Conservation (phyloP, 2,888 invertebrate species). For the Ochropacha duplaris region DNA sequence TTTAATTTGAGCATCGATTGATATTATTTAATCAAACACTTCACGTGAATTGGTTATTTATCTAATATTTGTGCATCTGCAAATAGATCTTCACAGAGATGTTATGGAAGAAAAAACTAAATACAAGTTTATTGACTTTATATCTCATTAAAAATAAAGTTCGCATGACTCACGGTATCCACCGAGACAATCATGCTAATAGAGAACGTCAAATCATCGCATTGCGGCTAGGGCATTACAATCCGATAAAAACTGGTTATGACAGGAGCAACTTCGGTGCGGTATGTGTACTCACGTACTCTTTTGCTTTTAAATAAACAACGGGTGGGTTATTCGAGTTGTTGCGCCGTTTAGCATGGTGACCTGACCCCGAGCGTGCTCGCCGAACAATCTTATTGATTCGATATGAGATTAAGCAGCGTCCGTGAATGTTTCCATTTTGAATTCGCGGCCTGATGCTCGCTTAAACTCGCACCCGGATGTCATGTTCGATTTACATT, state of each 20-base stretch:
- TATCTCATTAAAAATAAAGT: conserved; percentile 52
- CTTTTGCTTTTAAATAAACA: conserved; percentile 34
- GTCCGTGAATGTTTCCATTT: conserved; percentile 73
- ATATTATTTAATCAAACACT: not conserved
- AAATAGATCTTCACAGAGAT: conserved; percentile 17
- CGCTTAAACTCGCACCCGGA: conserved; percentile 76
- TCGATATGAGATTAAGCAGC: conserved; percentile 70
- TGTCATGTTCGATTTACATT: conserved; percentile 74
- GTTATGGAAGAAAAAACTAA: conserved; percentile 32
- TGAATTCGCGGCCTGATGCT: conserved; percentile 62
- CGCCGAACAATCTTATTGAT: conserved; percentile 70
- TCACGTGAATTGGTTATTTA: no score
- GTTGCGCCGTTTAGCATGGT: conserved; percentile 69
- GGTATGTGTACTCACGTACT: conserved; percentile 45
- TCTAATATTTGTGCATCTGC: conserved; percentile 14
- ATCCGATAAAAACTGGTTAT: conserved; percentile 40
- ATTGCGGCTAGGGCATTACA: conserved; percentile 34
- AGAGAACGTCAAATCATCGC: conserved; percentile 36
- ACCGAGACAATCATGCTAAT: conserved; percentile 39
- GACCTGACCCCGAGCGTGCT: conserved; percentile 67
- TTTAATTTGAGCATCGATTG: not conserved
- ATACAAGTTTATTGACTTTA: conserved; percentile 54
- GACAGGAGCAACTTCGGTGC: conserved; percentile 19
- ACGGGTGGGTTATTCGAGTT: conserved; percentile 49
- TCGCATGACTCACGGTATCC: conserved; percentile 53